Evolutionary conservation across 2,888 invertebrate genomes (phyloP).

Genomic region (Lasiommata megera): DNA sequence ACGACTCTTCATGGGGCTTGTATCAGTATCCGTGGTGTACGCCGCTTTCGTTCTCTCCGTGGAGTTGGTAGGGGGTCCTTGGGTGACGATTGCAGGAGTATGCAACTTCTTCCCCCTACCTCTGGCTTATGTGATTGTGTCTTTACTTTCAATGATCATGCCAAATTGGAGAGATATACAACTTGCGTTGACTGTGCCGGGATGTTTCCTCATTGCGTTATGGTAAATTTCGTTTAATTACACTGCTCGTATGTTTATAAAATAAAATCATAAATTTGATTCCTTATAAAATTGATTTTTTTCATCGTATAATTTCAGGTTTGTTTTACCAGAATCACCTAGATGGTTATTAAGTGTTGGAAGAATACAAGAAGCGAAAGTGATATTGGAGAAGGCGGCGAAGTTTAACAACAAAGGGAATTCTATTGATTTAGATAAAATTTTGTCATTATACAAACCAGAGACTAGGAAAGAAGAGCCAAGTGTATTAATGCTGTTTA

Average conservation of each 20-base stretch:
- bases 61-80: constrained; percentile 89
- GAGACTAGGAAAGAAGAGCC: constrained; percentile 69
- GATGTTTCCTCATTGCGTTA: constrained; percentile 83
- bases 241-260: too few species aligned
- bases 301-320: constrained; percentile 77
- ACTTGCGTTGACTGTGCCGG: constrained; percentile 87
- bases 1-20: constrained; percentile 86
- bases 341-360: constrained; percentile 89
- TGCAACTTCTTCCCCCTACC: constrained; percentile 91
- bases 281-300: not conserved
- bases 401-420: constrained; percentile 83
- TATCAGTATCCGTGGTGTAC: constrained; percentile 91
- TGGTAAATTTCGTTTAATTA: constrained; percentile 75
- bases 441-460: constrained; percentile 77
- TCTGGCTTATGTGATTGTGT: constrained; percentile 87
- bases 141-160: constrained; percentile 85
- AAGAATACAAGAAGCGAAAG: constrained; percentile 85
- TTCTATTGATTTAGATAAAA: constrained; percentile 86
- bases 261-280: too few species aligned
- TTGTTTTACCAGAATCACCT: constrained; percentile 89
- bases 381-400: constrained; percentile 84
- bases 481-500: constrained; percentile 84
- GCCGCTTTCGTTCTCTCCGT: constrained; percentile 90
- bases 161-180: constrained; percentile 88
- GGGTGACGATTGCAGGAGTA: constrained; percentile 90